Evolutionary conservation across 1,140 invertebrate genomes (phyloP).

Genomic region (Vanessa atalanta): DNA sequence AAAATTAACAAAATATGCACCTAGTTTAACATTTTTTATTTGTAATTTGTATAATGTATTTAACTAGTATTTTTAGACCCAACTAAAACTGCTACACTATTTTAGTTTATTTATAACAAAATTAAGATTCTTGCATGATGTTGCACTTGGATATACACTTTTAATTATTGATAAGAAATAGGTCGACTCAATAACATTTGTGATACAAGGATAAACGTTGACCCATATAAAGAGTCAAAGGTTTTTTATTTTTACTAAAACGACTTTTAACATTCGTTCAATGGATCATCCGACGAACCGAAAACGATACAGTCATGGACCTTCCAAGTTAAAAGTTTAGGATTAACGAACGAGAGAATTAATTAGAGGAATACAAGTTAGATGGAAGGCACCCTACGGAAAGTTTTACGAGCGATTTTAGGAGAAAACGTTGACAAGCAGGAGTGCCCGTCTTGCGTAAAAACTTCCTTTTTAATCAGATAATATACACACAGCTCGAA

Average conservation of each 20-base stretch:
- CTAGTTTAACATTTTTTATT: too few species aligned
- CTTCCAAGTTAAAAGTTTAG: constrained; percentile 42
- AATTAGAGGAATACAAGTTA: constrained; percentile 56
- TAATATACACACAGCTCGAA: constrained; percentile 3
- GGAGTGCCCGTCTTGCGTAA: constrained; percentile 1
- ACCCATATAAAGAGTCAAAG: neutral
- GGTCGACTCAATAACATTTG: neutral
- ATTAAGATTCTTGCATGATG: too few species aligned
- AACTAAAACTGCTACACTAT: too few species aligned
- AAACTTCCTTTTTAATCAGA: constrained; percentile 24
- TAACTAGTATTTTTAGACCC: too few species aligned
- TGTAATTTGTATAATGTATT: too few species aligned
- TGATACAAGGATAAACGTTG: neutral
- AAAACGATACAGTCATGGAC: constrained; percentile 9
- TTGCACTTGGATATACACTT: too few species aligned
- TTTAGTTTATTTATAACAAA: too few species aligned
- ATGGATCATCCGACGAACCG: neutral
- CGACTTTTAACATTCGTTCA: constrained; percentile 6
- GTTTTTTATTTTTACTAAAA: constrained; percentile 9
- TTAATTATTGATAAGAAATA: too few species aligned
- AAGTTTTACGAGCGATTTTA: constrained; percentile 41
- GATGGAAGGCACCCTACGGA: constrained; percentile 37
- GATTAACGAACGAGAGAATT: constrained; percentile 63
- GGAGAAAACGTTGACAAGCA: constrained; percentile 39
- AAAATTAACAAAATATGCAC: too few species aligned